Conservation (phyloP, 2,888 invertebrate genomes). For the Bembecia ichneumoniformis region DNA sequence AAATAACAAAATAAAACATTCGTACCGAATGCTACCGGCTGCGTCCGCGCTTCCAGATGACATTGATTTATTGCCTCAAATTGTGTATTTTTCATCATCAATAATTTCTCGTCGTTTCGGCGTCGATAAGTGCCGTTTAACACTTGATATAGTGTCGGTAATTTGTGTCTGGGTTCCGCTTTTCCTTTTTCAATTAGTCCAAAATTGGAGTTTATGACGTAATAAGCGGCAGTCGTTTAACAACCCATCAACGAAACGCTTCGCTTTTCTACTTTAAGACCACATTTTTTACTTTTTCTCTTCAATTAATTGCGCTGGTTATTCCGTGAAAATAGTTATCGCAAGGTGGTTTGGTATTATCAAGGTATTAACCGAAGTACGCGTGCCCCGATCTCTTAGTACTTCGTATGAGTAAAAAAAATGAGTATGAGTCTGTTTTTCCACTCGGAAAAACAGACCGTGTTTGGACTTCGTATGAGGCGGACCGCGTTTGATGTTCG, state of each 20-base stretch:
- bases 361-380: too few species aligned
- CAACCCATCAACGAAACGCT: constrained; percentile 27
- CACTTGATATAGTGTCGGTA: constrained; percentile 71
- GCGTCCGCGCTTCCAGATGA: constrained; percentile 26
- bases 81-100: constrained; percentile 69
- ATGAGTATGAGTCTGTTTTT: too few species aligned
- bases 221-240: constrained; percentile 37
- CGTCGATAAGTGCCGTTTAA: constrained; percentile 68
- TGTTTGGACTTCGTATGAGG: too few species aligned
- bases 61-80: constrained; percentile 66
- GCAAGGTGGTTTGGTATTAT: too few species aligned
- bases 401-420: too few species aligned
- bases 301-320: too few species aligned
- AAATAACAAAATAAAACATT: constrained; percentile 59
- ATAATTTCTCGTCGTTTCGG: constrained; percentile 58
- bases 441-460: too few species aligned
- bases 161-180: constrained; percentile 58
- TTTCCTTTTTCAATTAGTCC: constrained; percentile 66
- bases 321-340: too few species aligned
- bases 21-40: constrained; percentile 39
- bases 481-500: too few species aligned
- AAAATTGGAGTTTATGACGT: constrained; percentile 58
- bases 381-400: too few species aligned
- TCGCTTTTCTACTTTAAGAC: constrained; percentile 1
- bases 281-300: neutral